Percentiles rank a stretch among this genome's conserved stretches.
Evolutionary conservation across 1,140 invertebrate species (phyloP).

Genomic region (Meloidogyne floridensis): DNA sequence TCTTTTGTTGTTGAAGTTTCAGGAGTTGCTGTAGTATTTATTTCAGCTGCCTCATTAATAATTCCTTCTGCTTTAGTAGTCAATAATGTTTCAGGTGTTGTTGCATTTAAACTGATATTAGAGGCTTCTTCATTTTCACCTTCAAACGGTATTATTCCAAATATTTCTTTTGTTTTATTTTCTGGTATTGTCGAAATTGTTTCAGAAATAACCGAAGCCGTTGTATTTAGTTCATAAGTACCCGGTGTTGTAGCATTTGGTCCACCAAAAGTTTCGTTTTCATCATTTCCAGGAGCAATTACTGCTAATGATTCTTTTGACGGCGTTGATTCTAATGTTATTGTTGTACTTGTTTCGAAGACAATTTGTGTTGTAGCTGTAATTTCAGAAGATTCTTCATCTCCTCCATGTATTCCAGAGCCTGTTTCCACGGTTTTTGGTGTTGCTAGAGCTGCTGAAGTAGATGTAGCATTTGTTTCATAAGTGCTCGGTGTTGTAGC

Average conservation of each 20-base stretch:
- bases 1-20: not conserved
- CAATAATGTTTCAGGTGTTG: not conserved
- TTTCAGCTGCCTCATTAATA: not conserved
- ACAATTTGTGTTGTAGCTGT: not conserved
- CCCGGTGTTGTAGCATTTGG: not conserved
- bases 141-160: not conserved
- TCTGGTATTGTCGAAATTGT: not conserved
- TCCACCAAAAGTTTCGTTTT: not conserved
- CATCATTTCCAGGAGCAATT: not conserved
- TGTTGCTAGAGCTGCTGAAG: not conserved
- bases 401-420: not conserved
- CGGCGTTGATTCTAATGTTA: not conserved
- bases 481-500: not conserved
- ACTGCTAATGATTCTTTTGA: not conserved
- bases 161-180: not conserved
- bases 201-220: not conserved
- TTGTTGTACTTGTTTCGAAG: not conserved
- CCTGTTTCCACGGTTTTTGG: not conserved
- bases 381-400: not conserved
- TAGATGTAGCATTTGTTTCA: not conserved
- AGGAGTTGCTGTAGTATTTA: not conserved
- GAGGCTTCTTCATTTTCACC: not conserved
- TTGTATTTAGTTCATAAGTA: not conserved
- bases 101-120: not conserved
- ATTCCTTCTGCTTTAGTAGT: not conserved